Percentiles rank a stretch among this genome's conserved stretches.
Evolutionary conservation across 23 tunicate species (phyloP).

Genomic region (Styela plicata): DNA sequence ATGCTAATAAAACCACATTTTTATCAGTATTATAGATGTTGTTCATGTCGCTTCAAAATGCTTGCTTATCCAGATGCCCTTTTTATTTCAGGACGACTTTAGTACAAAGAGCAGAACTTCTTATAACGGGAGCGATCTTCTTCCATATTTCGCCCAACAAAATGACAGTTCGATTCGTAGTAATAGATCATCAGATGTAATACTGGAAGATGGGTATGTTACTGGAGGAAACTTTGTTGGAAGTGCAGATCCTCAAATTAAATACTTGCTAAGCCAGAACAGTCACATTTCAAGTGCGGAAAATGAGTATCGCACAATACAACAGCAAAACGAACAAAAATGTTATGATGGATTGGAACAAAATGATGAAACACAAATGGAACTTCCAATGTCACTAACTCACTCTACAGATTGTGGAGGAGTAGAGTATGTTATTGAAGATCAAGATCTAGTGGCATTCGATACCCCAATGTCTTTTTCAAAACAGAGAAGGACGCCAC

Average conservation of each 20-base stretch:
- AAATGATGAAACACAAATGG: not conserved
- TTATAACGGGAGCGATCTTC: not conserved
- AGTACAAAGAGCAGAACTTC: not conserved
- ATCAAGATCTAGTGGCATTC: conserved; percentile 10
- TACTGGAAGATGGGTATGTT: conserved; percentile 1
- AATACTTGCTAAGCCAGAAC: not conserved
- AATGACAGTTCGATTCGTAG: not conserved
- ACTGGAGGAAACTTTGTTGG: conserved; percentile 7
- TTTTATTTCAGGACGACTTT: not conserved
- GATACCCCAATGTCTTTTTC: not conserved
- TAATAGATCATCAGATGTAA: not conserved
- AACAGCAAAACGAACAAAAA: not conserved
- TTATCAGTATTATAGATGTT: too few relatives aligned
- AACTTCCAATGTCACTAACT: not conserved
- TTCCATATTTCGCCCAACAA: not conserved
- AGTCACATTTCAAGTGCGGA: not conserved
- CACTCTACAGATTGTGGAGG: not conserved
- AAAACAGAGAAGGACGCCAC: not conserved
- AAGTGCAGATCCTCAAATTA: conserved; percentile 13
- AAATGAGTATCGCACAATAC: not conserved
- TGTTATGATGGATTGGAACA: not conserved
- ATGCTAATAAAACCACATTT: too few relatives aligned
- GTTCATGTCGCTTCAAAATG: too few relatives aligned
- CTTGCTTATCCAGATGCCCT: too few relatives aligned
- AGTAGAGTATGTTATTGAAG: conserved; percentile 2